Percentiles rank a stretch among this genome's conserved stretches.
These are phyloP conservation scores for Microhierax caerulescens DNA, from an alignment of 2,797 vertebrate species.

Conservation along the genomic window DNA sequence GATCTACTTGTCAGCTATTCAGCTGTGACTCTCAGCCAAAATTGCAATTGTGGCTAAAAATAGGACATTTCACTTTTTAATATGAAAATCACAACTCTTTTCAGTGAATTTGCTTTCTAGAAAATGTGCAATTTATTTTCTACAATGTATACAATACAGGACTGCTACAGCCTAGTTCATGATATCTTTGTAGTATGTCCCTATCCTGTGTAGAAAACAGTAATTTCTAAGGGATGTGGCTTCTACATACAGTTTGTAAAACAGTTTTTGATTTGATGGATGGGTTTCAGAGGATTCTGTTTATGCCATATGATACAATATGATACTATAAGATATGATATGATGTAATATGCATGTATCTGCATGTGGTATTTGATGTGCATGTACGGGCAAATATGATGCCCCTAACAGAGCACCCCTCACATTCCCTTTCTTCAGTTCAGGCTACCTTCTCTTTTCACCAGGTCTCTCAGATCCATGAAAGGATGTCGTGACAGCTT, in stretches of 20 bases:
- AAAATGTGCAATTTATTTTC: background rate
- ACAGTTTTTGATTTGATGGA: background rate
- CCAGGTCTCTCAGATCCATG: background rate
- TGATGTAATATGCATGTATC: too few species aligned
- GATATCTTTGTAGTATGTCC: background rate
- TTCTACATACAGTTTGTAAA: background rate
- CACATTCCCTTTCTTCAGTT: background rate
- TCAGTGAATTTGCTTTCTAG: background rate
- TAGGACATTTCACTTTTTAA: background rate
- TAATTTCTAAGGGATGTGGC: background rate
- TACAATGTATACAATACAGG: background rate
- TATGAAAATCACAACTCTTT: background rate
- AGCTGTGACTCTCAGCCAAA: background rate
- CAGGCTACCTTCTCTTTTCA: background rate
- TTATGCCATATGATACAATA: background rate
- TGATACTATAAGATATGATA: fast-evolving
- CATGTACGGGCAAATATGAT: background rate
- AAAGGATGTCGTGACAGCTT: background rate
- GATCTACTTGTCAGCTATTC: background rate
- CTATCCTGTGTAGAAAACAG: background rate
- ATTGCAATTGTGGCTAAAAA: background rate
- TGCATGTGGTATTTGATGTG: background rate
- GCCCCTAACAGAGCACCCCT: background rate
- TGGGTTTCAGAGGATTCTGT: background rate
- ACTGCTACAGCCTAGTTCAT: background rate